Conservation (phyloP, 2,888 invertebrate species). For the Mantis religiosa region DNA sequence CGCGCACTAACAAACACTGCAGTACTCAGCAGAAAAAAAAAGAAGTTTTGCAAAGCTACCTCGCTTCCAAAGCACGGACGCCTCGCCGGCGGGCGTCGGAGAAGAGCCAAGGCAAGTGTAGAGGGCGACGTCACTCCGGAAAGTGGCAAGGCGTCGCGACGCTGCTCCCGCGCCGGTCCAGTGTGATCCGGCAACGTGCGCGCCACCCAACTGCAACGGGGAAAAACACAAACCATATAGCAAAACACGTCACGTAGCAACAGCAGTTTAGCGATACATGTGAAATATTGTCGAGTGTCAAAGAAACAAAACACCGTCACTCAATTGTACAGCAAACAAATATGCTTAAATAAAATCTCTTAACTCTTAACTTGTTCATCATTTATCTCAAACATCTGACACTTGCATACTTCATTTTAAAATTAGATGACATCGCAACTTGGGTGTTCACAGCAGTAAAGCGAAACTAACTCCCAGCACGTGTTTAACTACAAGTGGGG, state of each 20-base stretch:
- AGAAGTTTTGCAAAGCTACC: background rate
- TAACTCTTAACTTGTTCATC: too few species aligned
- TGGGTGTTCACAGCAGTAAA: too few species aligned
- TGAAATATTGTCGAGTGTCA: background rate
- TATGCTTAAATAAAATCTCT: too few species aligned
- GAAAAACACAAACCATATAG: conserved; percentile 10
- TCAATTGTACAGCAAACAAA: background rate
- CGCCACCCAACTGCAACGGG: conserved; percentile 28
- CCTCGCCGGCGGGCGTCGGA: background rate
- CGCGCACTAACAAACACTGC: background rate
- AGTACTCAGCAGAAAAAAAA: background rate
- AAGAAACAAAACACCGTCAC: background rate
- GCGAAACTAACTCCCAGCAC: too few species aligned
- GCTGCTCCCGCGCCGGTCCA: conserved; percentile 7
- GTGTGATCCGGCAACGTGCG: conserved; percentile 16
- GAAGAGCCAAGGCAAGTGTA: background rate
- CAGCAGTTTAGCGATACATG: background rate
- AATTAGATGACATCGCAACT: too few species aligned
- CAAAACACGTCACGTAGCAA: background rate
- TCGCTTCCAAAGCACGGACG: background rate
- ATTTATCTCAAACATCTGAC: too few species aligned
- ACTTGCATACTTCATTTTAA: too few species aligned
- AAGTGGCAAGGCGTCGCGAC: conserved; percentile 19
- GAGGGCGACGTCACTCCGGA: background rate
- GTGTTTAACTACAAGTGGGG: too few species aligned